Base-by-base conservation (phyloP, 2,113 vertebrate genomes). In the Grus americana region DNA sequence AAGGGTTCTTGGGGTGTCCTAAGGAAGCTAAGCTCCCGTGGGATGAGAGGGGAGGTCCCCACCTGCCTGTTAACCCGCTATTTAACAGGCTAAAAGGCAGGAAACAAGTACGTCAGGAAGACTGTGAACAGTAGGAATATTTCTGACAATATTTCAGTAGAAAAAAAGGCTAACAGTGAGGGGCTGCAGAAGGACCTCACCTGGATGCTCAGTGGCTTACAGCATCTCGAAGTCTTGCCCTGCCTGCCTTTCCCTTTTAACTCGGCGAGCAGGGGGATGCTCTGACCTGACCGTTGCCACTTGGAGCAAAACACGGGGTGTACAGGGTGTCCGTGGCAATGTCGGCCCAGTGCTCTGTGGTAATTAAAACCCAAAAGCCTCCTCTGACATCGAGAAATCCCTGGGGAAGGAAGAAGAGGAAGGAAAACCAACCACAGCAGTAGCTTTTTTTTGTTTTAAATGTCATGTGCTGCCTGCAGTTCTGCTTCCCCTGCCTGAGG, bases 51-150 rank as follows among this genome's bases (percentile, higher is more conserved):
- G 26, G 36, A 84, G 16, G 26, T 27, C 38, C 23, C 57, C 14
- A 2, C 5, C 0, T 8, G 21, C 14, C 23, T 84, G 40, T 32
- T 58, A 44, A 5, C 26, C 9, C 0, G 0, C 21, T 49, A 3
- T 19, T 61, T 83, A 54, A 10, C 9, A 5, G 34, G 30, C 12
- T 36, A 14, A 50, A 75, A 44, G 40, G 12, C 46, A 54, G 65
- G 42, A 70, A 83, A 36, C 3, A 12, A 71, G 27, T 1, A 1
- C 57, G 75, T 1, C 12, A 5, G 76, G 30, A 74, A 78, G 55
- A 14, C 34, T 17, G 26, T 13, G 38, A 92, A 62, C 3, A 30
- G 59, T 1, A 46, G 36, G 36, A 49, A 50, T 59, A 44, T 66
- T 90, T 54, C 85, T 73, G 47, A 42, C 8, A 19, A 1, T 34